Percentiles rank a stretch among this genome's conserved stretches.
Evolutionary conservation across 2,797 vertebrate genomes (phyloP).

Genomic region (Oreortyx pictus): DNA sequence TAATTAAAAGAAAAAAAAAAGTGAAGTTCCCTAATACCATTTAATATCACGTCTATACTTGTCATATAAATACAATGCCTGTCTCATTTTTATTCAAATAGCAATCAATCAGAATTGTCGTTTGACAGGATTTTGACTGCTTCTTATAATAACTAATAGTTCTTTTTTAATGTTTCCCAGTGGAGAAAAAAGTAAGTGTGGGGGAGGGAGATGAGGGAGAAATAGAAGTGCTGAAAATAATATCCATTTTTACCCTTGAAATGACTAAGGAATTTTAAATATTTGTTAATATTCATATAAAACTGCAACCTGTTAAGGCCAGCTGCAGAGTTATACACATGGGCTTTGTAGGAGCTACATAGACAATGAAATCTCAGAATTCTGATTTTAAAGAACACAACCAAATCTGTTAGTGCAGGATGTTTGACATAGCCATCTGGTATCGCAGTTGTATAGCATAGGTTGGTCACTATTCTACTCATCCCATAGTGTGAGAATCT

Average conservation of each 20-base stretch:
- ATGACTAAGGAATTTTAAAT: background rate
- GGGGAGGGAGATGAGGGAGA: background rate
- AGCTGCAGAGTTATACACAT: background rate
- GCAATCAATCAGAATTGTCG: conserved; percentile 55
- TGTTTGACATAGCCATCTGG: background rate
- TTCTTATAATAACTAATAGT: conserved; percentile 24
- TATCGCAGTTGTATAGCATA: background rate
- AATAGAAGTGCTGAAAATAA: background rate
- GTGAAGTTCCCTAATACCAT: background rate
- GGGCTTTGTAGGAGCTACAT: background rate
- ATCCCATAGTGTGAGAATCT: background rate
- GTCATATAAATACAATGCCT: conserved; percentile 44
- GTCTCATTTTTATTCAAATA: conserved; percentile 56
- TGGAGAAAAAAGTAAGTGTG: background rate
- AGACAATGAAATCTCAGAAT: background rate
- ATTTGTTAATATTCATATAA: background rate
- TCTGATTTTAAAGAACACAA: background rate
- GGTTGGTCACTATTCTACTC: no score
- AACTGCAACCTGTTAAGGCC: background rate
- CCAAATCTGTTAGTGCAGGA: background rate
- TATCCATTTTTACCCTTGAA: background rate
- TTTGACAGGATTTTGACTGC: conserved; percentile 54
- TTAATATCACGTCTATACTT: conserved; percentile 33
- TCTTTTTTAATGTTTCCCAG: conserved; percentile 14
- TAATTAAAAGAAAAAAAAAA: background rate